Evolutionary conservation across 2,888 invertebrate genomes (phyloP).

Genomic region (Proisotoma minuta): DNA sequence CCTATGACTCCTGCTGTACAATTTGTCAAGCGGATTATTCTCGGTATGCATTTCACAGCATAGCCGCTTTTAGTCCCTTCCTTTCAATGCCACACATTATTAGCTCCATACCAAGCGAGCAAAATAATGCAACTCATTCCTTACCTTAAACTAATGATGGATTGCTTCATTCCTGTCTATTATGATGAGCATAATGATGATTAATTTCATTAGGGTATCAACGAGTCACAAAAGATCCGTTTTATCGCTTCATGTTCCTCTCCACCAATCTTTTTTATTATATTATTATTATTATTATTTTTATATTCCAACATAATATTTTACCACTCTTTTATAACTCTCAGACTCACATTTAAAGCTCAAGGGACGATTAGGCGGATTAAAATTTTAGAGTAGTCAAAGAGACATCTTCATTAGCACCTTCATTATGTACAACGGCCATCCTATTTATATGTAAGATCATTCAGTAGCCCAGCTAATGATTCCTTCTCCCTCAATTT

Average conservation of each 20-base stretch:
- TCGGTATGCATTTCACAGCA: conserved; percentile 6
- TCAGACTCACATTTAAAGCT: too few relatives aligned
- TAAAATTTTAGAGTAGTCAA: too few relatives aligned
- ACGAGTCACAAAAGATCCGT: background rate
- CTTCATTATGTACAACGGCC: too few relatives aligned
- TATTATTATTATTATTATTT: too few relatives aligned
- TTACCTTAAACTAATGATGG: conserved; percentile 9
- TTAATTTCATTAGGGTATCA: conserved; percentile 10
- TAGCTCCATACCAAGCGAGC: background rate
- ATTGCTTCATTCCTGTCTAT: conserved; percentile 11
- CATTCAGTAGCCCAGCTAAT: too few relatives aligned
- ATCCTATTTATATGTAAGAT: too few relatives aligned
- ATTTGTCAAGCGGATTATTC: conserved; percentile 47
- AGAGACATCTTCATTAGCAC: too few relatives aligned
- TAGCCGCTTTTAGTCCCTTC: background rate
- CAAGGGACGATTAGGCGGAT: too few relatives aligned
- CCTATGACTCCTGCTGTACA: conserved; percentile 43
- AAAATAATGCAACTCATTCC: conserved; percentile 15
- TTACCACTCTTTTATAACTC: too few relatives aligned
- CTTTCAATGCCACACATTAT: conserved; percentile 3
- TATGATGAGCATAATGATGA: conserved; percentile 14
- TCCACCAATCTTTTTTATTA: too few relatives aligned
- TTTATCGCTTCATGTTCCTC: background rate
- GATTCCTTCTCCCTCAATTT: too few relatives aligned
- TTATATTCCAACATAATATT: too few relatives aligned